A percentile compares a stretch with the other conserved stretches of the same genome.
These are phyloP conservation scores for Myrmecobius fasciatus DNA, from an alignment of 2,113 vertebrate species.

Conservation along the genomic window DNA sequence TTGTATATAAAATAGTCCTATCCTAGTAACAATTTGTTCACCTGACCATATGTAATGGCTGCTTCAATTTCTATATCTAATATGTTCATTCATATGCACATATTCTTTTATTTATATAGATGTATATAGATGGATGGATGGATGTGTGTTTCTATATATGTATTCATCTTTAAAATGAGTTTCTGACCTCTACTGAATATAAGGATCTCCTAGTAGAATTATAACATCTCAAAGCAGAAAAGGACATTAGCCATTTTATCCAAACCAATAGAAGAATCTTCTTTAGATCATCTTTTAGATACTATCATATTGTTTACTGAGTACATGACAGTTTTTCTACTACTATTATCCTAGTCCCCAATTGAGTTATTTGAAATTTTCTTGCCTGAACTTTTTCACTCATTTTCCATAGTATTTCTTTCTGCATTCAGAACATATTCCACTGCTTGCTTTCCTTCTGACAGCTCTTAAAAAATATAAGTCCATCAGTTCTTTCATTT, in stretches of 20 bases:
- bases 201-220: too few species aligned
- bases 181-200: too few species aligned
- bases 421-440: neutral
- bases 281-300: neutral
- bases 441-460: too few species aligned
- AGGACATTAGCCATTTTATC: neutral
- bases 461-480: too few species aligned
- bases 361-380: neutral
- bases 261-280: neutral
- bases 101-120: too few species aligned
- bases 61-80: neutral
- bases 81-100: too few species aligned
- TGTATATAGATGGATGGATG: too few species aligned
- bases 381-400: neutral
- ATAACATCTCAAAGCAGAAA: neutral
- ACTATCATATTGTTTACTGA: neutral
- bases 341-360: neutral
- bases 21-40: neutral
- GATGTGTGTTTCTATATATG: too few species aligned
- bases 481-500: too few species aligned
- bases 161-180: too few species aligned
- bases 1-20: neutral
- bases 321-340: too few species aligned
- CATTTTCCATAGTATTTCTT: neutral
- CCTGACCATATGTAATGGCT: neutral